Conservation (phyloP, 2,888 invertebrate species). For the Deroplatys truncata region DNA sequence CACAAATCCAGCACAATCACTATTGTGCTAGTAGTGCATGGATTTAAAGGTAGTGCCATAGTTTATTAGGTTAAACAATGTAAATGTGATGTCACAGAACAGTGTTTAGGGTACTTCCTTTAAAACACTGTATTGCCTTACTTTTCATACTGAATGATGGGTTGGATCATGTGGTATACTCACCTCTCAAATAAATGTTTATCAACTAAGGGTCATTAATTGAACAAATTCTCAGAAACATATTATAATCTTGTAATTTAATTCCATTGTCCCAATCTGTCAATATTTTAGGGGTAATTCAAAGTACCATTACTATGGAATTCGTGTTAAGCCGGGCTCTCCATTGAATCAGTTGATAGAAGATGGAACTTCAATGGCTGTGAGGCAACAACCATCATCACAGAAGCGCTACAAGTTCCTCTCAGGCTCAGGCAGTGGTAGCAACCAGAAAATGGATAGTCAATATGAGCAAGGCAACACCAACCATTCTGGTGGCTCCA, state of each 20-base stretch:
- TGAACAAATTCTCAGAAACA: too few relatives aligned
- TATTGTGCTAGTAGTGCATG: too few relatives aligned
- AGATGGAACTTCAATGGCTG: constrained; percentile 30
- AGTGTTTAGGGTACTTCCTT: too few relatives aligned
- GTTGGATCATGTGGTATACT: too few relatives aligned
- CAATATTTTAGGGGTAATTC: constrained; percentile 76
- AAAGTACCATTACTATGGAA: constrained; percentile 99
- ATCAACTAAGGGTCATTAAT: too few relatives aligned
- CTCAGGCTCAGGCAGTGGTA: constrained; percentile 31
- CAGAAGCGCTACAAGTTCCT: constrained; percentile 32
- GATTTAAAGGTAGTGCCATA: too few relatives aligned
- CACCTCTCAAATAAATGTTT: too few relatives aligned
- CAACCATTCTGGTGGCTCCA: constrained; percentile 27
- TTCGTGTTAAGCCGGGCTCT: constrained; percentile 88
- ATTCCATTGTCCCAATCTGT: background rate
- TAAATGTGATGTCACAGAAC: too few relatives aligned
- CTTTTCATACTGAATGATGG: too few relatives aligned
- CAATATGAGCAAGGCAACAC: constrained; percentile 34
- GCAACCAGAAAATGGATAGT: constrained; percentile 30
- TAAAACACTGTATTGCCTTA: too few relatives aligned
- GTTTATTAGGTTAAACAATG: too few relatives aligned
- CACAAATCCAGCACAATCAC: too few relatives aligned
- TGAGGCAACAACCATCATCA: constrained; percentile 18
- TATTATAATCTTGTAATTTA: background rate
- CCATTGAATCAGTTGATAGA: constrained; percentile 55